phyloP scores from a whole-genome alignment of 1,140 invertebrate genomes.

The Oreohelix idahoensis region DNA sequence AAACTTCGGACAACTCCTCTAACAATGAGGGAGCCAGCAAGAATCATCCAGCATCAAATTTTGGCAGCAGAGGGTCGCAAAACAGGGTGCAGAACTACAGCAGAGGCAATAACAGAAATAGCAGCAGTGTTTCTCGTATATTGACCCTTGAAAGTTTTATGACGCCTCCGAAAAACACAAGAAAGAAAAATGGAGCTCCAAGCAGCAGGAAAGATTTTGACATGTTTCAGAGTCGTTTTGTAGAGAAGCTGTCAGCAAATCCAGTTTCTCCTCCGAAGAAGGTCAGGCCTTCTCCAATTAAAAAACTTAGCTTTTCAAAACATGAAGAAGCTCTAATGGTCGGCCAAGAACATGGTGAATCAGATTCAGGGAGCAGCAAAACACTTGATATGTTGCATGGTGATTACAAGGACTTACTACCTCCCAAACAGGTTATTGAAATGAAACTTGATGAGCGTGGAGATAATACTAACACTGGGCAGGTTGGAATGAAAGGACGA shows the following conservation, averaged over 20 bases:
- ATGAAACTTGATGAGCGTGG: background rate
- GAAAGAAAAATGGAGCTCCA: conserved; percentile 8
- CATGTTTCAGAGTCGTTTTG: conserved; percentile 29
- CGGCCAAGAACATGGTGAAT: background rate
- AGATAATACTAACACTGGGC: background rate
- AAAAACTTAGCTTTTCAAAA: conserved; percentile 36
- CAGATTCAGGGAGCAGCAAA: background rate
- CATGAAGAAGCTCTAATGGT: background rate
- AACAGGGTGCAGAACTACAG: background rate
- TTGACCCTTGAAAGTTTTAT: conserved; percentile 31
- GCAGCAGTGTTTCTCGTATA: background rate
- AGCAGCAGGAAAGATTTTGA: background rate
- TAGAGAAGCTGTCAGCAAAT: conserved; percentile 25
- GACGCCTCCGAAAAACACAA: background rate
- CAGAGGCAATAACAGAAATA: conserved; percentile 6
- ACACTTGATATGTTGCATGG: background rate
- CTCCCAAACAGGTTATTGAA: background rate
- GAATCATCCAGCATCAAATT: background rate
- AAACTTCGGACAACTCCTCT: background rate
- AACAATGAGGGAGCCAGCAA: background rate
- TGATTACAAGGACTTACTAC: background rate
- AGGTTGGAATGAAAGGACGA: background rate
- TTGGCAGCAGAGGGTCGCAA: background rate
- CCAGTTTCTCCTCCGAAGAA: conserved; percentile 35
- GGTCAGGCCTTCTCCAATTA: conserved; percentile 32